A percentile compares a stretch with the other conserved stretches of the same genome.
These are phyloP conservation scores for Drosophila lowei DNA, from an alignment of 1,140 invertebrate genomes.

Conservation along the genomic window DNA sequence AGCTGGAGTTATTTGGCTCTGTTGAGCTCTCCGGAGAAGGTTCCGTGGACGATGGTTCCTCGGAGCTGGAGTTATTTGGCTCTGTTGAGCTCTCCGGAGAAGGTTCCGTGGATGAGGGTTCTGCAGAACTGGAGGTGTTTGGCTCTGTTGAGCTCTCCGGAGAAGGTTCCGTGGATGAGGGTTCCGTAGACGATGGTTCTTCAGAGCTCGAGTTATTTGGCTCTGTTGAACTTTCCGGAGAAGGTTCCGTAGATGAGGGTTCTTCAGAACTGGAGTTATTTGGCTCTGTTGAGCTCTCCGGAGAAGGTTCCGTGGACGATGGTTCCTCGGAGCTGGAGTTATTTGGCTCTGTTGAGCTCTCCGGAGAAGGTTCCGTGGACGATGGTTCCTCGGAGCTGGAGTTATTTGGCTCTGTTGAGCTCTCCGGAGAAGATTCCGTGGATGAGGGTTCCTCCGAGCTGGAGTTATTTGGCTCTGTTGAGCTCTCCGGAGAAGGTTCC, in stretches of 20 bases:
- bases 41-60: background rate
- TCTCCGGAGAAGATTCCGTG: too few relatives aligned
- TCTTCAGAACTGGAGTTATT: too few relatives aligned
- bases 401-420: background rate
- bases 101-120: background rate
- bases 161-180: background rate
- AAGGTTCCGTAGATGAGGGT: background rate
- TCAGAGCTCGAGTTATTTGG: background rate
- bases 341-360: background rate
- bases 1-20: background rate
- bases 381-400: background rate
- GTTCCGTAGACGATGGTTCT: background rate
- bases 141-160: constrained; percentile 4
- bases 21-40: background rate
- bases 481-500: background rate
- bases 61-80: background rate
- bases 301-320: background rate
- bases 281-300: background rate
- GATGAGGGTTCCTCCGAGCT: too few relatives aligned
- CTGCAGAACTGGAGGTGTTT: background rate
- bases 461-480: background rate
- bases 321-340: too few relatives aligned
- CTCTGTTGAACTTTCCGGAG: too few relatives aligned
- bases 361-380: background rate
- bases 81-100: background rate